Evolutionary conservation across 2,797 vertebrate species (phyloP), one percentile per base, ranked within the genome.

Genomic region (Pterois miles): DNA sequence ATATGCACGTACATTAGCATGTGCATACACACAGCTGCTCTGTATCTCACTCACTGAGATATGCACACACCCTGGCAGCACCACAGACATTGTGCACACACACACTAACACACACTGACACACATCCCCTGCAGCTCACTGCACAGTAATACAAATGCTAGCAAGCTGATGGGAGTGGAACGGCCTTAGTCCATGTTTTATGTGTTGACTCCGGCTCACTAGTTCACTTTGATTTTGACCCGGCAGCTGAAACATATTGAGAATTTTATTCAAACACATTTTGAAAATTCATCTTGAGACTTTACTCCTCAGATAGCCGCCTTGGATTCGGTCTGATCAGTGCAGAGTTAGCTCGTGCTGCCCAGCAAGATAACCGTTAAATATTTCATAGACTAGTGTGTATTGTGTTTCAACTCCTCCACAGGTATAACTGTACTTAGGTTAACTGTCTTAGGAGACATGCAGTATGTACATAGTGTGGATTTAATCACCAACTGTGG

Each of bases 171-270:
- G 50, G 53, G 33, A 65, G 53, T 52, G 52, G n/a, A 59, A 38
- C 25, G 63, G 54, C 34, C 52, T 43, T 10, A 38, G 50, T 80
- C 54, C 59, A 58, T 70, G 64, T 68, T 71, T 74, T 46, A 56
- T 78, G 53, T 64, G 73, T 54, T 83, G 73, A 79, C 64, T 43
- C 25, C 1, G 11, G 63, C 77, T 58, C 50, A 57, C 38, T 16
- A 8, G 46, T 67, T 58, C 63, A 59, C 66, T 83, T 74, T 78
- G 71, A 70, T 76, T 76, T 72, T 66, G 65, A 81, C 53, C 72
- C 12, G 1, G 65, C 57, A 79, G 80, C 67, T 71, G 67, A 70
- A 78, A 72, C 25, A 57, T 53, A 66, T 58, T 73, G 63, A 78
- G 64, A 62, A 70, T 73, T 46, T 46, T 66, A 84, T 73, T 73